Evolutionary conservation across 2,888 invertebrate genomes (phyloP).

Genomic region (Callosobruchus maculatus): DNA sequence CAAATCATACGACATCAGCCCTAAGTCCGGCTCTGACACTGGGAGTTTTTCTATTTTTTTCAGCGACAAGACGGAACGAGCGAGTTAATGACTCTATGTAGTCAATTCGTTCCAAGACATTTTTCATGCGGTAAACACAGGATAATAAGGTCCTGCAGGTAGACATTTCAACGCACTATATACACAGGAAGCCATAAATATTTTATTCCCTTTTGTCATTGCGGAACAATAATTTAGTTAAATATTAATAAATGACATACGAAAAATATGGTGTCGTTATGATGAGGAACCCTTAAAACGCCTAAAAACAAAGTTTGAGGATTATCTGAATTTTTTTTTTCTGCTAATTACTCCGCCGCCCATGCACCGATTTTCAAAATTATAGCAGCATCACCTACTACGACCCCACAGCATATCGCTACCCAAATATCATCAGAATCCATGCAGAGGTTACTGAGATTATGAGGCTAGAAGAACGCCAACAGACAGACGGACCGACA

Average conservation of each 20-base stretch:
- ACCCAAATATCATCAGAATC: too few relatives aligned
- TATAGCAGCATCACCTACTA: too few relatives aligned
- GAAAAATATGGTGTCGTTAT: conserved; percentile 47
- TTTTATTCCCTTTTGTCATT: conserved; percentile 44
- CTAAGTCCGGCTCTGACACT: background rate
- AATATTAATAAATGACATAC: conserved; percentile 49
- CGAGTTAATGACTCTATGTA: conserved; percentile 26
- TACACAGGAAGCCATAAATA: conserved; percentile 44
- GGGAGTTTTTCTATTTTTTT: conserved; percentile 8
- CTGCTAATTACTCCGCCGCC: too few relatives aligned
- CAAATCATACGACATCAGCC: background rate
- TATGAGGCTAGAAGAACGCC: too few relatives aligned
- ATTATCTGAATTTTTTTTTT: too few relatives aligned
- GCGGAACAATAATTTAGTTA: conserved; percentile 43
- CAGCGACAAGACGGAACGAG: conserved; percentile 20
- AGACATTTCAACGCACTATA: conserved; percentile 40
- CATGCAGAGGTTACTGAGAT: too few relatives aligned
- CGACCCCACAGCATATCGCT: too few relatives aligned
- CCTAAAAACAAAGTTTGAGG: too few relatives aligned
- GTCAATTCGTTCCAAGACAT: conserved; percentile 7
- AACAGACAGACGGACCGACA: too few relatives aligned
- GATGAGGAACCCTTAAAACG: too few relatives aligned
- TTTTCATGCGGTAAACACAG: conserved; percentile 23
- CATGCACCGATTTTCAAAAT: too few relatives aligned
- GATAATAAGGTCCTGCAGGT: conserved; percentile 33